Evolutionary conservation across 2,113 vertebrate species (phyloP).

Genomic region (Notarius quadriscutis): DNA sequence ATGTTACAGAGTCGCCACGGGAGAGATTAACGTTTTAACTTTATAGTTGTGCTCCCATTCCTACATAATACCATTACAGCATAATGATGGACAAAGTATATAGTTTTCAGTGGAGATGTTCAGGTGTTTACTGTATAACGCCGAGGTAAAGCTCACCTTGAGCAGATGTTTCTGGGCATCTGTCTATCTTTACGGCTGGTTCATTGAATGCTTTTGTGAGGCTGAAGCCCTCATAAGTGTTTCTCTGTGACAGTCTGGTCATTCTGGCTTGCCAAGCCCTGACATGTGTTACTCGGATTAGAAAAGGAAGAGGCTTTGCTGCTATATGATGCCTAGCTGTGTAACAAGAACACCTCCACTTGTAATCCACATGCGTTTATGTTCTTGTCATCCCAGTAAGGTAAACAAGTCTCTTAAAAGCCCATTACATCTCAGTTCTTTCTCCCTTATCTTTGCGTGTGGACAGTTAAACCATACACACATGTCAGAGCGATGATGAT

Average conservation of each 20-base stretch:
- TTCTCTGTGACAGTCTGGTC: constrained; percentile 6
- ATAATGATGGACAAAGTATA: too few relatives aligned
- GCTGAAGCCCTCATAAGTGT: background rate
- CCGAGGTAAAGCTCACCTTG: background rate
- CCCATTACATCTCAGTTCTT: constrained; percentile 19
- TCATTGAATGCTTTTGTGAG: constrained; percentile 5
- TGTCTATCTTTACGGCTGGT: background rate
- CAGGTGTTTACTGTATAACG: background rate
- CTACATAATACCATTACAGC: too few relatives aligned
- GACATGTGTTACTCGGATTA: constrained; percentile 4
- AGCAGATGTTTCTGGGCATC: constrained; percentile 15
- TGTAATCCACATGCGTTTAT: constrained; percentile 12
- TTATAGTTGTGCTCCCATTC: too few relatives aligned
- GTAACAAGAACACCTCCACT: background rate
- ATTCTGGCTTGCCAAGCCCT: constrained; percentile 20
- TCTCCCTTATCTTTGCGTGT: constrained; percentile 48
- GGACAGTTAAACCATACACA: constrained; percentile 46
- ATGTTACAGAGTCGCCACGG: too few relatives aligned
- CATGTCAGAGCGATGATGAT: constrained; percentile 54
- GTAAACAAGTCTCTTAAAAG: background rate
- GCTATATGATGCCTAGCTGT: background rate
- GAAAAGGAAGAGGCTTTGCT: background rate
- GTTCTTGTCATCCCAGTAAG: constrained; percentile 1
- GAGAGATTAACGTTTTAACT: too few relatives aligned
- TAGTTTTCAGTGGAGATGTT: too few relatives aligned